Percentiles rank a stretch among this genome's conserved stretches.
phyloP scores from a whole-genome alignment of 64 coral and sea anemone genomes.

The Pachyseris speciosa region DNA sequence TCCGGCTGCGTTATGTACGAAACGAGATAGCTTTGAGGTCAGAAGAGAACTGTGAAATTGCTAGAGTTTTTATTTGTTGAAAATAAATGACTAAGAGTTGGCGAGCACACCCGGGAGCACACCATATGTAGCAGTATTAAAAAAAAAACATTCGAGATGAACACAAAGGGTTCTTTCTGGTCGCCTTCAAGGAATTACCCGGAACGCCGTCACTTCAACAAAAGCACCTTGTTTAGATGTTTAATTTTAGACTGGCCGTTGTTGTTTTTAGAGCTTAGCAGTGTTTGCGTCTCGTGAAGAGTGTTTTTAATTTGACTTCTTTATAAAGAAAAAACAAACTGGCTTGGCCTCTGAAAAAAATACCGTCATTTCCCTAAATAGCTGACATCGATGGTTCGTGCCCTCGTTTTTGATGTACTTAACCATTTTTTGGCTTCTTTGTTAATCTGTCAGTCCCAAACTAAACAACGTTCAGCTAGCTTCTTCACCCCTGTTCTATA shows the following conservation, averaged over 20 bases:
- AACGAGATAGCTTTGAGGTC: slow-evolving; percentile 33
- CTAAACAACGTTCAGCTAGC: neutral
- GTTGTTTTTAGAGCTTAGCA: slow-evolving; percentile 34
- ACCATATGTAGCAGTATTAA: neutral
- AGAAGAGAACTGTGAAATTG: neutral
- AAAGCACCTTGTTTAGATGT: neutral
- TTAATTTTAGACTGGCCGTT: slow-evolving; percentile 32
- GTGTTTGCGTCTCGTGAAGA: neutral
- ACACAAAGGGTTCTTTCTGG: neutral
- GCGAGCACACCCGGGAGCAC: neutral
- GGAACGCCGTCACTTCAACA: neutral
- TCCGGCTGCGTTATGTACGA: slow-evolving; percentile 8
- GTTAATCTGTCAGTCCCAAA: neutral
- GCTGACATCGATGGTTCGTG: neutral
- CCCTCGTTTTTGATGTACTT: neutral
- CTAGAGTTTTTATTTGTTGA: neutral
- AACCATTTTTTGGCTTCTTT: neutral
- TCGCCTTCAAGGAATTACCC: neutral
- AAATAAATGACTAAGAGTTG: slow-evolving; percentile 17
- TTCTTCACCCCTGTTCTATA: neutral
- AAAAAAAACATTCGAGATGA: too few species aligned
- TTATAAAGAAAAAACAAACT: neutral
- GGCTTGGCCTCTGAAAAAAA: neutral
- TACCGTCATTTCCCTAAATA: neutral
- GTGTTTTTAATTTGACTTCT: slow-evolving; percentile 19